phyloP scores from a whole-genome alignment of 1,140 invertebrate genomes.

The Rhagoletis pomonella region DNA sequence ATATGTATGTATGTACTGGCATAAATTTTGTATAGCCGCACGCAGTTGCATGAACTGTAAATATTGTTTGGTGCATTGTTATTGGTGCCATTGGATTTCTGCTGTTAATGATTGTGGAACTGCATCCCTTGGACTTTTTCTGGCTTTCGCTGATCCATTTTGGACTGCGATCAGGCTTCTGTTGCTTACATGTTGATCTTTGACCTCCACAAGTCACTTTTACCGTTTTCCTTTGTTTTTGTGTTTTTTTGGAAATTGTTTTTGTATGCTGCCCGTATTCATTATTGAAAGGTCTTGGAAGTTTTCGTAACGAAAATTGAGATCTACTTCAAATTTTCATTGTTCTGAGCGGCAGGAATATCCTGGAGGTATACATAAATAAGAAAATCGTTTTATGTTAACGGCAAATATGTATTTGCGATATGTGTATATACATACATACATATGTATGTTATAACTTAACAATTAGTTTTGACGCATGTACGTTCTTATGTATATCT shows the following conservation, averaged over 20 bases:
- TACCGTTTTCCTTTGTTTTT: not conserved
- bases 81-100: slow-evolving; percentile 12
- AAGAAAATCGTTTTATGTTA: slow-evolving; percentile 3
- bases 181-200: slow-evolving; percentile 25
- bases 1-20: not conserved
- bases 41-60: not conserved
- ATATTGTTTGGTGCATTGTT: not conserved
- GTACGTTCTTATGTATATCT: not conserved
- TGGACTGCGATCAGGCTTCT: not conserved
- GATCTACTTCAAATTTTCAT: slow-evolving; percentile 25
- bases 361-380: not conserved
- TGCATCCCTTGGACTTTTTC: not conserved
- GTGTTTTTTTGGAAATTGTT: not conserved
- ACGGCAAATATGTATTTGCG: not conserved
- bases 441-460: not conserved
- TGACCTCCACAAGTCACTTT: slow-evolving; percentile 2
- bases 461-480: not conserved
- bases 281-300: slow-evolving; percentile 7
- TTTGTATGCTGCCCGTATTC: not conserved
- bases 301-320: slow-evolving; percentile 12
- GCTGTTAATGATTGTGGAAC: not conserved
- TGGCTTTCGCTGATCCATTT: not conserved
- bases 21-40: not conserved
- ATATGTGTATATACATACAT: not conserved
- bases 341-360: slow-evolving; percentile 11